Conservation (phyloP, 2,888 invertebrate genomes). For the Dynastes grantii region DNA sequence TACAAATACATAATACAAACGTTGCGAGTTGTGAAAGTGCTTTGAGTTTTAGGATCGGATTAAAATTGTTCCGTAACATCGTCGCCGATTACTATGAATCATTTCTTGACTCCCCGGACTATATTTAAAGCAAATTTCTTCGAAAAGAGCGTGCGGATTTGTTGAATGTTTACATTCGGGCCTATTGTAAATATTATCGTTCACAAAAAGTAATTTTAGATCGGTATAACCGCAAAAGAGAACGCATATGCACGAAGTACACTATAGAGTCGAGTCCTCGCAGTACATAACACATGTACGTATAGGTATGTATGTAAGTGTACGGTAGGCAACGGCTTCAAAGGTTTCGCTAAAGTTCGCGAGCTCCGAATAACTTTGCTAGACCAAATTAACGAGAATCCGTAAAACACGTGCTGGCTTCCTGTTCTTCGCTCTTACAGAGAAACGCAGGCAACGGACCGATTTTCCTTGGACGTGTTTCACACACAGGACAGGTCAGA, state of each 20-base stretch:
- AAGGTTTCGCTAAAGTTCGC: slow-evolving; percentile 12
- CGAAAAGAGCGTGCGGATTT: slow-evolving; percentile 44
- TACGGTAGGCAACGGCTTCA: slow-evolving; percentile 2
- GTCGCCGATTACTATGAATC: slow-evolving; percentile 12
- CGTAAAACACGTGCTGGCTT: slow-evolving; percentile 30
- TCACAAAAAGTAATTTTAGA: slow-evolving; percentile 42
- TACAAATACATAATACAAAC: too few species aligned
- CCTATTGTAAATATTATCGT: slow-evolving; percentile 45
- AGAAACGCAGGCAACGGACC: slow-evolving; percentile 12
- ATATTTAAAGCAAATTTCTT: slow-evolving; percentile 36
- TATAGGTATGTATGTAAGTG: not conserved
- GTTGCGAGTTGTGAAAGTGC: too few species aligned
- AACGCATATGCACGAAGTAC: slow-evolving; percentile 26
- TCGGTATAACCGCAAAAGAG: slow-evolving; percentile 29
- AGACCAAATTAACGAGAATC: slow-evolving; percentile 4
- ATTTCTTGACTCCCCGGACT: slow-evolving; percentile 20
- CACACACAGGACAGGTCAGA: not conserved
- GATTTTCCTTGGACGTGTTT: not conserved
- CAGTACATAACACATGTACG: not conserved
- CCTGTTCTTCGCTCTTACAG: slow-evolving; percentile 12
- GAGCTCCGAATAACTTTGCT: slow-evolving; percentile 13
- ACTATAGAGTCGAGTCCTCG: not conserved
- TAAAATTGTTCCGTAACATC: slow-evolving; percentile 12
- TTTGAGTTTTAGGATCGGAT: too few species aligned
- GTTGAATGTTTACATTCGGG: slow-evolving; percentile 42